phyloP scores from a whole-genome alignment of 2,113 vertebrate genomes.

The Equus quagga region DNA sequence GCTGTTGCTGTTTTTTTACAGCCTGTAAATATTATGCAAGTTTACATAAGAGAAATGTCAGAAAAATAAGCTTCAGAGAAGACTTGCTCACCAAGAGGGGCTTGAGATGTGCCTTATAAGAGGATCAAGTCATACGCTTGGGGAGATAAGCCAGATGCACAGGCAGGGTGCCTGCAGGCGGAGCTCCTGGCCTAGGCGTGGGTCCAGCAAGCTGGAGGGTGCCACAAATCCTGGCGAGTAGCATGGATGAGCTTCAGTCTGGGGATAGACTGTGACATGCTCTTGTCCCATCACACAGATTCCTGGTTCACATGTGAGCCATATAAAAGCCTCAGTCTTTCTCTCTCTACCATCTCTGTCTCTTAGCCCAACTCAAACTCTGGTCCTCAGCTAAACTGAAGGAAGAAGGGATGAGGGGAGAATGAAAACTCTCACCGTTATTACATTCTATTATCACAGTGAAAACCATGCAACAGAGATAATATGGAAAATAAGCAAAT shows the following conservation, averaged over 20 bases:
- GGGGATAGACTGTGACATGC: not conserved
- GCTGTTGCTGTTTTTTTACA: not conserved
- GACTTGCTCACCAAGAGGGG: not conserved
- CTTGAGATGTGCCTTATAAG: not conserved
- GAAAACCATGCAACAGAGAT: not conserved
- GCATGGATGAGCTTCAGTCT: not conserved
- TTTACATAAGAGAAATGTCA: not conserved
- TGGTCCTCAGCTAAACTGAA: not conserved
- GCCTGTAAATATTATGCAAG: not conserved
- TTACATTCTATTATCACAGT: not conserved
- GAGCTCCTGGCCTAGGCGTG: fast-evolving
- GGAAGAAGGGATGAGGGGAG: not conserved
- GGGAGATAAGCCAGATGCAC: not conserved
- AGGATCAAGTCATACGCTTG: not conserved
- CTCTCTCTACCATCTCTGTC: not conserved
- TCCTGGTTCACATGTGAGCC: not conserved
- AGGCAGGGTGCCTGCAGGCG: not conserved
- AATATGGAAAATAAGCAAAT: slow-evolving; percentile 55
- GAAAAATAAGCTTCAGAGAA: not conserved
- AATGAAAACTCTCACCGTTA: not conserved
- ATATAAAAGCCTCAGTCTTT: not conserved
- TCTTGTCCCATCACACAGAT: not conserved
- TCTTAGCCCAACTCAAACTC: not conserved
- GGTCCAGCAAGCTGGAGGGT: too few relatives aligned
- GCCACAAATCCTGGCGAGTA: not conserved